A percentile compares a stretch with the other conserved stretches of the same genome.
Conservation (phyloP, 1,140 invertebrate genomes). For the Ceratina calcarata region DNA sequence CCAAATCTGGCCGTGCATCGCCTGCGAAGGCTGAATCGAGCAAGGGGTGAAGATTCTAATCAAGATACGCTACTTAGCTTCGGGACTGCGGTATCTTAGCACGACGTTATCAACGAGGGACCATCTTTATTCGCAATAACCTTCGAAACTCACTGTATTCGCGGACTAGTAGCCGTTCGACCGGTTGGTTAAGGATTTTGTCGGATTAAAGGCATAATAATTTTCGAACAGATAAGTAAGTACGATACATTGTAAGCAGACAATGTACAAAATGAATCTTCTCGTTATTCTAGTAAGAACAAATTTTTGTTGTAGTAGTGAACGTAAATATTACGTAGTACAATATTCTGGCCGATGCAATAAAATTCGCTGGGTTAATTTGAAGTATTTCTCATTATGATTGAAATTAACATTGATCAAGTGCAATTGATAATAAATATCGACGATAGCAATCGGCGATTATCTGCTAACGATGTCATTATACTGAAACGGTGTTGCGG, state of each 20-base stretch:
- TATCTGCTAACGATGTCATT: neutral
- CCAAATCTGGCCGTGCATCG: slow-evolving; percentile 28
- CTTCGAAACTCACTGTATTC: slow-evolving; percentile 56
- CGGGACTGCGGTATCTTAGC: slow-evolving; percentile 65
- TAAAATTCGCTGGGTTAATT: neutral
- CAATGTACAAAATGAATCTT: too few species aligned
- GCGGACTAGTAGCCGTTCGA: slow-evolving; percentile 55
- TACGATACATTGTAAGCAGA: neutral
- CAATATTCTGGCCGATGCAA: neutral
- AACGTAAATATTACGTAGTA: too few species aligned
- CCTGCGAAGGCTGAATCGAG: slow-evolving; percentile 39
- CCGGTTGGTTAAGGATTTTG: slow-evolving; percentile 32
- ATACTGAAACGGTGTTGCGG: neutral
- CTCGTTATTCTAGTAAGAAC: neutral
- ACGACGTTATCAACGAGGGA: slow-evolving; percentile 60
- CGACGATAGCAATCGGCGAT: slow-evolving; percentile 17
- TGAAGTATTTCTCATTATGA: slow-evolving; percentile 12
- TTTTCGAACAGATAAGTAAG: neutral
- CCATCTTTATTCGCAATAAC: slow-evolving; percentile 71
- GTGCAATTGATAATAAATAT: slow-evolving; percentile 25
- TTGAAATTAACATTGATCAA: neutral
- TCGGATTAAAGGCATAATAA: neutral
- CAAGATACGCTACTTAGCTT: slow-evolving; percentile 66
- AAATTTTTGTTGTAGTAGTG: neutral
- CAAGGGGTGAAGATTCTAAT: slow-evolving; percentile 65